Base-by-base conservation (phyloP, 2,888 invertebrate species). In the Aporophyla lueneburgensis region DNA sequence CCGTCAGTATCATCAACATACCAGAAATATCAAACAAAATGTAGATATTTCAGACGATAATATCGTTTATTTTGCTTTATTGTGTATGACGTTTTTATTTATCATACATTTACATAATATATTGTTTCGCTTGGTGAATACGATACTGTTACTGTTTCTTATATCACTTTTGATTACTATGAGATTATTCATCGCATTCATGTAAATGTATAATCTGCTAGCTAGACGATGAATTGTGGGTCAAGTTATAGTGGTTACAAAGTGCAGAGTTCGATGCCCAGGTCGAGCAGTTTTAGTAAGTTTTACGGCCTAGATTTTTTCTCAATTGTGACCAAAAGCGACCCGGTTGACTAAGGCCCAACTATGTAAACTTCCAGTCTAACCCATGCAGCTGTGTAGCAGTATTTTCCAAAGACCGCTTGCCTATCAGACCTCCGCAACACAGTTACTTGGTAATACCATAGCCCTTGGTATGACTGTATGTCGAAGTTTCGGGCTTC, bases 61-160 rank as follows among this genome's bases (percentile, higher is more conserved):
- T 19, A 33, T 58, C 1, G 24, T 62, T 71, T 27, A 27, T 49
- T 80, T 56, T 12, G n/a, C 14, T 54, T 6, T 24, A 0, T n/a
- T 62, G 10, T 79, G 62, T 2, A 54, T 67, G 33, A 54, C 6
- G n/a, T 54, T 54, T 54, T 80, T 56, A 56, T 72, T 71, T 24
- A 51, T 43, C 16, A 27, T 43, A 19, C 14, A 56, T 62, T 80
- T 14, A 71, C 62, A 67, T 51, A 33, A 33, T 33, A 33, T 33
- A 53, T 24, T 6, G 61, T 79, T 61, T 49, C 54, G 62, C 54
- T 62, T 62, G 1, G 24, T 62, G 43, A 71, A 71, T 43, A 51
- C 27, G 56, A 12, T 51, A 71, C 33, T 33, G 69, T 24, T 51
- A 12, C 16, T 19, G 43, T 33, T 51, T 62, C 49, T 56, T 76